Conservation (phyloP, 2,113 vertebrate species). For the Tiliqua scincoides region DNA sequence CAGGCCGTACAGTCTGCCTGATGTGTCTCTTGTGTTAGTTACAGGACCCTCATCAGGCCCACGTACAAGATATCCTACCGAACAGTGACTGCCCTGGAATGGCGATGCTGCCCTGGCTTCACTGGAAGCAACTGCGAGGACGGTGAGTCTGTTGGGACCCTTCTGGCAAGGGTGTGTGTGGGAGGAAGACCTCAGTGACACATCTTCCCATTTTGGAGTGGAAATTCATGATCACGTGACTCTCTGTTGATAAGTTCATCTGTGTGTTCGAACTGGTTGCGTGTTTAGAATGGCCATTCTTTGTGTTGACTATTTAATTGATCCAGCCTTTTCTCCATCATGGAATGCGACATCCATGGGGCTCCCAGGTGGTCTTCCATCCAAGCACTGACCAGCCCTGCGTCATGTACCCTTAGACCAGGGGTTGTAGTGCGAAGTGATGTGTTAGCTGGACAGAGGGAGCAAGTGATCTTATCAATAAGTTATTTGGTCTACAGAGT, state of each 20-base stretch:
- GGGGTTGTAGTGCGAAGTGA: no score
- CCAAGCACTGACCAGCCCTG: no score
- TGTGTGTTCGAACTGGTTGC: neutral
- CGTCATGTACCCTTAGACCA: no score
- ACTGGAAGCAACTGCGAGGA: slow-evolving; percentile 88
- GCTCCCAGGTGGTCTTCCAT: no score
- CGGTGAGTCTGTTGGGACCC: slow-evolving; percentile 75
- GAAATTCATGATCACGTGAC: neutral
- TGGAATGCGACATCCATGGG: no score
- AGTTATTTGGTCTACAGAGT: no score
- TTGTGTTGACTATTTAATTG: neutral
- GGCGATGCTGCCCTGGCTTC: slow-evolving; percentile 94
- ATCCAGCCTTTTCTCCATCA: no score
- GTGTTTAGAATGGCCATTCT: neutral
- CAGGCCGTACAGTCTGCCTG: slow-evolving; percentile 23
- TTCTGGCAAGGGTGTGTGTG: fast-evolving
- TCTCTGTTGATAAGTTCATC: neutral
- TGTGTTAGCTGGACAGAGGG: no score
- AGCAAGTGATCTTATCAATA: no score
- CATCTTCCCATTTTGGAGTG: neutral
- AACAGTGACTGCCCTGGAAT: slow-evolving; percentile 89
- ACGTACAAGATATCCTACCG: slow-evolving; percentile 89
- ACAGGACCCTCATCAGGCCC: slow-evolving; percentile 92
- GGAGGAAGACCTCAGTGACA: neutral
- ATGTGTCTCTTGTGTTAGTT: slow-evolving; percentile 82